A percentile compares a stretch with the other conserved stretches of the same genome.
Conservation (phyloP, 2,113 vertebrate genomes). For the Peromyscus polionotus region DNA sequence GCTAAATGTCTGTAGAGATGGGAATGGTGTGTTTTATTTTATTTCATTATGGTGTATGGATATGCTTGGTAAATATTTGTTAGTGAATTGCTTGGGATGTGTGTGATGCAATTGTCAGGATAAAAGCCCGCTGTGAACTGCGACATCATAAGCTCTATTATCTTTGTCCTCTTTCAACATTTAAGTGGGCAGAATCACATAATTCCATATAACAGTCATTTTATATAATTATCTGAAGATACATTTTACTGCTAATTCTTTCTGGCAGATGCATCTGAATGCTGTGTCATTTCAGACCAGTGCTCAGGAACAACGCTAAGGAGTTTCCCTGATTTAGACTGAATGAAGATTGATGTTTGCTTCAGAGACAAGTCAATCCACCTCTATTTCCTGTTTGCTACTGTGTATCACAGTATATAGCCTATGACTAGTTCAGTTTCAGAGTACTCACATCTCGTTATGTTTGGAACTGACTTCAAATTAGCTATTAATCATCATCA, state of each 20-base stretch:
- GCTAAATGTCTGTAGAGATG: constrained; percentile 46
- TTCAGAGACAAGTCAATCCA: constrained; percentile 59
- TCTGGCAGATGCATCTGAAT: constrained; percentile 68
- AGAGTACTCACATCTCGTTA: constrained; percentile 24
- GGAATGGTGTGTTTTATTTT: constrained; percentile 22
- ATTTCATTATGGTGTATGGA: constrained; percentile 42
- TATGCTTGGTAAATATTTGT: constrained; percentile 77
- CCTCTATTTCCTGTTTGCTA: constrained; percentile 20
- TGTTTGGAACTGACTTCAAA: constrained; percentile 8
- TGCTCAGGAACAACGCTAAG: constrained; percentile 56
- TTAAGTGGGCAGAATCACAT: constrained; percentile 70
- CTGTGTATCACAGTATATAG: neutral
- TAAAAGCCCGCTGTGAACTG: constrained; percentile 62
- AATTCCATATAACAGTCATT: constrained; percentile 68
- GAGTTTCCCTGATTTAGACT: constrained; percentile 59
- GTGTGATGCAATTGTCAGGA: constrained; percentile 32
- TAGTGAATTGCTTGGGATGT: constrained; percentile 59
- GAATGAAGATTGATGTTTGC: constrained; percentile 68
- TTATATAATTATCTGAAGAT: constrained; percentile 72
- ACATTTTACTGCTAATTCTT: constrained; percentile 68
- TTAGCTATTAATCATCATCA: neutral
- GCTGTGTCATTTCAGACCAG: constrained; percentile 58
- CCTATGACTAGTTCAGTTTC: constrained; percentile 1
- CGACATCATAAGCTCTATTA: constrained; percentile 60
- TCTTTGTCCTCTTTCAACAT: constrained; percentile 74